Conservation (phyloP, 1,140 invertebrate species). For the Drosophila equinoxialis region DNA sequence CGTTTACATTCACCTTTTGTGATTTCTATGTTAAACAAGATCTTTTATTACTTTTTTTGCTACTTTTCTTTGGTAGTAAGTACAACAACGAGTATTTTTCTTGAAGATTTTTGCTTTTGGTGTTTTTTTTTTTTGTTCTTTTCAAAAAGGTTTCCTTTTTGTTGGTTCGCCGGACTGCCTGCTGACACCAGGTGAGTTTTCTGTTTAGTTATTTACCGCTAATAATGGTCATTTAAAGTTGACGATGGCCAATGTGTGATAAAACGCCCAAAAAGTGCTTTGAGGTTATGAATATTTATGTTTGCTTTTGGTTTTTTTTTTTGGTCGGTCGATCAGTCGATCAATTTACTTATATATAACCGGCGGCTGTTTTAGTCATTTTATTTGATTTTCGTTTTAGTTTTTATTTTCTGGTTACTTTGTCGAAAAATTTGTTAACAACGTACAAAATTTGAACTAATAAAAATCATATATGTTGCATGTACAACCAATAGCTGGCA, state of each 20-base stretch:
- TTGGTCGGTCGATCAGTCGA: background rate
- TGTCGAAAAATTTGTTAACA: slow-evolving; percentile 34
- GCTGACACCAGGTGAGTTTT: slow-evolving; percentile 56
- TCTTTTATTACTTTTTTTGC: slow-evolving; percentile 71
- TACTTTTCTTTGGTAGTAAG: slow-evolving; percentile 23
- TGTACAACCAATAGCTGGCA: slow-evolving; percentile 68
- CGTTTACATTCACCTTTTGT: slow-evolving; percentile 23
- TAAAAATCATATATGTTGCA: slow-evolving; percentile 74
- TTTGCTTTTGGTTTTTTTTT: background rate
- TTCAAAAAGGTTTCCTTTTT: slow-evolving; percentile 24
- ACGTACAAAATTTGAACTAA: slow-evolving; percentile 62
- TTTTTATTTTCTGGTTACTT: slow-evolving; percentile 2
- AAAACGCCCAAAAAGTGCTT: slow-evolving; percentile 37
- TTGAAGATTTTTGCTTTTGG: slow-evolving; percentile 11
- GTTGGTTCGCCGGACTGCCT: slow-evolving; percentile 5
- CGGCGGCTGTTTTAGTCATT: slow-evolving; percentile 65
- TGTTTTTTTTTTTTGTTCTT: slow-evolving; percentile 15
- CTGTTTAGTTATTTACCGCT: slow-evolving; percentile 66
- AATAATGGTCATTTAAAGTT: slow-evolving; percentile 78
- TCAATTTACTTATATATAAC: slow-evolving; percentile 36
- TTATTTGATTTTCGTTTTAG: slow-evolving; percentile 3
- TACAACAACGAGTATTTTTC: slow-evolving; percentile 21
- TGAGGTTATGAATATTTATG: slow-evolving; percentile 21
- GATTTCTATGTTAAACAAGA: slow-evolving; percentile 71
- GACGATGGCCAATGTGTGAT: slow-evolving; percentile 73